Conservation (phyloP, 1,140 invertebrate species). For the Muscidifurax raptorellus region DNA sequence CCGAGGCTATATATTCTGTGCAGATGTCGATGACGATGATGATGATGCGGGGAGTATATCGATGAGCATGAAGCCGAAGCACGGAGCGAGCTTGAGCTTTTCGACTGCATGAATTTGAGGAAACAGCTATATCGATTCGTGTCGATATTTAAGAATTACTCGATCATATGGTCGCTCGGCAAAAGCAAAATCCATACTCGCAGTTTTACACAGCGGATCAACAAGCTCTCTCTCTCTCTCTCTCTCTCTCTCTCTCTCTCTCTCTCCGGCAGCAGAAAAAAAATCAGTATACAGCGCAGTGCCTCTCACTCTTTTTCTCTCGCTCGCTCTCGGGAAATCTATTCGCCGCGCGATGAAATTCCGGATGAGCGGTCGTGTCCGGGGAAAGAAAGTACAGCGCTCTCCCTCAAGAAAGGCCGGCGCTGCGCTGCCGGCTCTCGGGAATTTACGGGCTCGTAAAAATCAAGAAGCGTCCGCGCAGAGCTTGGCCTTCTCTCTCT, state of each 20-base stretch:
- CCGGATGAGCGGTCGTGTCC: conserved; percentile 58
- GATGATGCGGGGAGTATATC: background rate
- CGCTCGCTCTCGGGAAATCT: conserved; percentile 54
- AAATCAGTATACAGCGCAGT: conserved; percentile 44
- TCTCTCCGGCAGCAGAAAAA: background rate
- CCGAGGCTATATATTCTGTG: background rate
- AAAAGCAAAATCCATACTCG: conserved; percentile 4
- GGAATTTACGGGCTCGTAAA: conserved; percentile 76
- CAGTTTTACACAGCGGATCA: background rate
- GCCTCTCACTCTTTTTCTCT: background rate
- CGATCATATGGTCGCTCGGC: background rate
- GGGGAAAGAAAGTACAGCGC: conserved; percentile 35
- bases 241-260: background rate
- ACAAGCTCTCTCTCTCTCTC: background rate
- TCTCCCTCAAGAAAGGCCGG: conserved; percentile 25
- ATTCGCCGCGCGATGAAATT: conserved; percentile 66
- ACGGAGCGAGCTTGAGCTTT: background rate
- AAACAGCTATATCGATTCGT: no score
- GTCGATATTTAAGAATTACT: background rate
- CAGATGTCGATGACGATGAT: background rate
- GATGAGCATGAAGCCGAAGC: background rate
- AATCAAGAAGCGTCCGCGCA: conserved; percentile 74
- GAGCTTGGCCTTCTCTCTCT: conserved; percentile 66
- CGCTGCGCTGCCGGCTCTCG: background rate
- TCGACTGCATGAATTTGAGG: no score